These are phyloP conservation scores for Chlamydotis undulata DNA, from an alignment of 2,113 vertebrate genomes.

Conservation along the genomic window DNA sequence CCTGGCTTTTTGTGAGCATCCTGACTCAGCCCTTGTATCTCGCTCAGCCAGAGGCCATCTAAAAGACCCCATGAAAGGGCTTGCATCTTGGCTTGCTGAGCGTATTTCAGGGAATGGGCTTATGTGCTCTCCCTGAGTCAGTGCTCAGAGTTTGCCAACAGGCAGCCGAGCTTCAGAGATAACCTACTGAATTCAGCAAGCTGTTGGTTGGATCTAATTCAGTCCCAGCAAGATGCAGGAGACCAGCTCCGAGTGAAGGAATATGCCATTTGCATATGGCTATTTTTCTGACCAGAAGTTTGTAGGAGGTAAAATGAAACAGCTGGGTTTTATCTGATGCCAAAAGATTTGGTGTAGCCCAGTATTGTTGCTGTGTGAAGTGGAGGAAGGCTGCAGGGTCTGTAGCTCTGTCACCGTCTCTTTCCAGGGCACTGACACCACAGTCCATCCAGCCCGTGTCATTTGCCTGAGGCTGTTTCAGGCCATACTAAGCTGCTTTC, in stretches of 20 bases:
- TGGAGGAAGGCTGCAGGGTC: neutral
- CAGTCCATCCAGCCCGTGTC: neutral
- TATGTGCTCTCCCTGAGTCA: neutral
- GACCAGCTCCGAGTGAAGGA: neutral
- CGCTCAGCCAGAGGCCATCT: neutral
- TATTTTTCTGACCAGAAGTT: slow-evolving; percentile 1
- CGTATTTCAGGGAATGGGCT: neutral
- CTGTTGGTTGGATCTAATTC: slow-evolving; percentile 27
- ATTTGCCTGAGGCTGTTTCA: neutral
- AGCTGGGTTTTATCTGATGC: slow-evolving; percentile 20
- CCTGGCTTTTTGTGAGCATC: neutral
- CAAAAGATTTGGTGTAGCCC: neutral
- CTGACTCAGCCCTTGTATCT: neutral
- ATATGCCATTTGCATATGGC: neutral
- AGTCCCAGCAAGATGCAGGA: neutral
- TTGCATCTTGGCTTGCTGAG: neutral
- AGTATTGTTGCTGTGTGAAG: neutral
- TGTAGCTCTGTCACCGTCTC: neutral
- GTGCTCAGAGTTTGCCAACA: neutral
- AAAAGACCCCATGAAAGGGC: neutral
- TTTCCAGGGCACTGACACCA: neutral
- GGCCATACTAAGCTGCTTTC: neutral
- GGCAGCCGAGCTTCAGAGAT: neutral
- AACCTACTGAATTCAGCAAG: slow-evolving; percentile 16
- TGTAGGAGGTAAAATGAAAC: neutral